Evolutionary conservation across 2,113 vertebrate species (phyloP).

Genomic region (Azemiops feae): DNA sequence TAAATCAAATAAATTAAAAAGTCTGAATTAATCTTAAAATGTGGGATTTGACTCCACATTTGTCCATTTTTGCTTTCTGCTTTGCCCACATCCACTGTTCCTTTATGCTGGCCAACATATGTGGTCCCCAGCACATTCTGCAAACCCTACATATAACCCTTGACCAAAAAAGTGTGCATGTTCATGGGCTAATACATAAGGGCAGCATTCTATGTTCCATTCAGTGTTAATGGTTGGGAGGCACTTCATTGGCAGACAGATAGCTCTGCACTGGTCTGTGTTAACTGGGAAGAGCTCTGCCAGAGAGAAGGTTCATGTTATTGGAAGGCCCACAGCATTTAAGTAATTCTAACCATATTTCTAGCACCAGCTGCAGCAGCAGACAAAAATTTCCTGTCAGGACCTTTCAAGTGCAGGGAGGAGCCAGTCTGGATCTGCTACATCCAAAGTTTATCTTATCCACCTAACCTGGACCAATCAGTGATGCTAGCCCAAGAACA

Average conservation of each 20-base stretch:
- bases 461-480: not conserved
- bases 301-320: not conserved
- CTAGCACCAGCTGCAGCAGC: not conserved
- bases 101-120: not conserved
- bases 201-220: not conserved
- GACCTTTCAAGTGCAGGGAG: not conserved
- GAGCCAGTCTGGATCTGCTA: not conserved
- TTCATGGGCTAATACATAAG: not conserved
- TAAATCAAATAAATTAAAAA: not conserved
- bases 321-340: not conserved
- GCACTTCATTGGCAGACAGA: not conserved
- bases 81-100: not conserved
- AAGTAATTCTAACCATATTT: not conserved
- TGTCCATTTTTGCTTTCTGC: not conserved
- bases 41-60: not conserved
- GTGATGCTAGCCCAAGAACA: not conserved
- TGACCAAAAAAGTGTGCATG: not conserved
- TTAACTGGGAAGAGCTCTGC: not conserved
- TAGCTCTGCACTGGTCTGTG: not conserved
- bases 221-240: not conserved
- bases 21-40: not conserved
- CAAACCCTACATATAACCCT: not conserved
- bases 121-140: not conserved
- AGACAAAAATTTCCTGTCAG: not conserved
- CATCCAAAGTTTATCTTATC: not conserved